Evolutionary conservation across 2,888 invertebrate genomes (phyloP).

Genomic region (Unio delphinus): DNA sequence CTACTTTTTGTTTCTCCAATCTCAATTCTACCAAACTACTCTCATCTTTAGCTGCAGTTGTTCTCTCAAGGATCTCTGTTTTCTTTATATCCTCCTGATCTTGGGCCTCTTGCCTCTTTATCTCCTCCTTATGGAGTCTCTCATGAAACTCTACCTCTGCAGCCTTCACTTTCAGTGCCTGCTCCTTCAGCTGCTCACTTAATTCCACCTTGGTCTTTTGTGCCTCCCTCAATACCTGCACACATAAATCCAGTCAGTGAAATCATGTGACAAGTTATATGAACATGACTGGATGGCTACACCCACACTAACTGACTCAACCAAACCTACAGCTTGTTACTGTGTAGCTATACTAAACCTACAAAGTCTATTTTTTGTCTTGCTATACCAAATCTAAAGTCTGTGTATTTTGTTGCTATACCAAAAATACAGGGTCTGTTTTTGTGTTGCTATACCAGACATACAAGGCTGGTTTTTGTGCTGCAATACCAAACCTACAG

Average conservation of each 20-base stretch:
- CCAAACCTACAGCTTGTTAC: too few species aligned
- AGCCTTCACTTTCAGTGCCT: conserved; percentile 36
- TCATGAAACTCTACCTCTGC: conserved; percentile 47
- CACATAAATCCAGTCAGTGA: not conserved
- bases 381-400: too few species aligned
- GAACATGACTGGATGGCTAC: too few species aligned
- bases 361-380: too few species aligned
- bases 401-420: too few species aligned
- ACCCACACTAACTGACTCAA: too few species aligned
- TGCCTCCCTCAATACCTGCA: not conserved
- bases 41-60: conserved; percentile 25
- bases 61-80: conserved; percentile 13
- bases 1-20: conserved; percentile 42
- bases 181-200: not conserved
- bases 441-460: too few species aligned
- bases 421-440: too few species aligned
- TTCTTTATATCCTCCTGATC: conserved; percentile 4
- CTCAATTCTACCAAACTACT: conserved; percentile 27
- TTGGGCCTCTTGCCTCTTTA: conserved; percentile 26
- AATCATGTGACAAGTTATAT: too few species aligned
- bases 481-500: too few species aligned
- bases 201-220: conserved; percentile 2
- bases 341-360: too few species aligned
- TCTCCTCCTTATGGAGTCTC: conserved; percentile 44
- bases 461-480: too few species aligned